Evolutionary conservation across 2,797 vertebrate species (phyloP).

Genomic region (Morelia viridis): DNA sequence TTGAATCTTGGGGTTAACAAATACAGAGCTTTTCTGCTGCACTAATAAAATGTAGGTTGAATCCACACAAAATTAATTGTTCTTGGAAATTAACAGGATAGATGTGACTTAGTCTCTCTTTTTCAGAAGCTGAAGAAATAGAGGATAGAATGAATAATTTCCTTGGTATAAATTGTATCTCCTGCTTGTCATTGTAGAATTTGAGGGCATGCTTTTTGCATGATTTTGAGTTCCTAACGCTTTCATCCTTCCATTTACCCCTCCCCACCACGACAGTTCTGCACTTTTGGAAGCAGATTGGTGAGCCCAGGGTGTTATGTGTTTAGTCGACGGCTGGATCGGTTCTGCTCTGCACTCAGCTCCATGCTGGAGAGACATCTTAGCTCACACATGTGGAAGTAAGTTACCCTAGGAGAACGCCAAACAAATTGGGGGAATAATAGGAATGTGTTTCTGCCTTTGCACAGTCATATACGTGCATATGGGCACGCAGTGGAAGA

Average conservation of each 20-base stretch:
- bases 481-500: neutral
- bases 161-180: neutral
- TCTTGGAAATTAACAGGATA: neutral
- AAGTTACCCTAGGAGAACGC: constrained; percentile 53
- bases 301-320: constrained; percentile 87
- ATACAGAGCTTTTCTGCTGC: neutral
- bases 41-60: neutral
- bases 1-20: neutral
- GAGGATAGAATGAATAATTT: neutral
- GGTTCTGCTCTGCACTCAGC: constrained; percentile 87
- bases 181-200: neutral
- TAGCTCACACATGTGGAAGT: constrained; percentile 90
- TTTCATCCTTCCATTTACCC: constrained; percentile 4
- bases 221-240: neutral
- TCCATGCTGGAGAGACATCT: constrained; percentile 91
- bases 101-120: neutral
- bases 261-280: constrained; percentile 72
- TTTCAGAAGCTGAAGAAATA: neutral
- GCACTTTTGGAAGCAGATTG: constrained; percentile 87
- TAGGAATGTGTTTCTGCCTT: neutral
- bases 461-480: neutral
- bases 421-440: neutral
- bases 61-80: neutral
- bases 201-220: neutral
- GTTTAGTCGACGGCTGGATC: constrained; percentile 88